A percentile compares a stretch with the other conserved stretches of the same genome.
Conservation (phyloP, 37 sponge, comb jelly and placozoan genomes). For the Hormiphora californensis region DNA sequence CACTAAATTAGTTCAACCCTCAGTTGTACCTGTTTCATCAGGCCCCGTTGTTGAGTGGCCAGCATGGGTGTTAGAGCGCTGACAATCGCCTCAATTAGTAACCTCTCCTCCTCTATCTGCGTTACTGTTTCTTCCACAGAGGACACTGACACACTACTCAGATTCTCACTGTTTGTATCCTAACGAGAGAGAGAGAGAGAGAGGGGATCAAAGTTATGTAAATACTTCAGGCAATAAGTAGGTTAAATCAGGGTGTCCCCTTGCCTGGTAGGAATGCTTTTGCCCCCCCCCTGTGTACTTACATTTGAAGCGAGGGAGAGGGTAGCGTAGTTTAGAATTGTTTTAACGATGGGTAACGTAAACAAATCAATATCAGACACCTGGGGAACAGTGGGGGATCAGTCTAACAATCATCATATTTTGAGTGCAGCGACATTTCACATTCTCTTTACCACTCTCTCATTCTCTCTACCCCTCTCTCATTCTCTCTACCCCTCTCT, state of each 20-base stretch:
- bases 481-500: too few relatives aligned
- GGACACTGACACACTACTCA: constrained; percentile 6
- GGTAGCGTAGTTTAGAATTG: constrained; percentile 21
- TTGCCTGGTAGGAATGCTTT: too few relatives aligned
- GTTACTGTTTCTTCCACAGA: constrained; percentile 51
- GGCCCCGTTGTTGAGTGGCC: constrained; percentile 24
- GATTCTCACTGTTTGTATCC: neutral
- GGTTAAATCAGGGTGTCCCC: too few relatives aligned
- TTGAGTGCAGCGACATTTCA: too few relatives aligned
- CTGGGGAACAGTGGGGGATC: neutral
- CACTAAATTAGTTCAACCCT: too few relatives aligned
- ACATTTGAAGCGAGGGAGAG: neutral
- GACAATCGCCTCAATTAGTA: constrained; percentile 24
- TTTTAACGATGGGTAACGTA: constrained; percentile 12
- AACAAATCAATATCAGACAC: constrained; percentile 32
- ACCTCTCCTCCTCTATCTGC: constrained; percentile 46
- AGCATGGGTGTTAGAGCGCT: constrained; percentile 53
- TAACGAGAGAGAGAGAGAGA: too few relatives aligned
- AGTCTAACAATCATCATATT: too few relatives aligned
- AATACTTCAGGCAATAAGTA: too few relatives aligned
- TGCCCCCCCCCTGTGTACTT: too few relatives aligned
- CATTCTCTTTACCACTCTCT: neutral
- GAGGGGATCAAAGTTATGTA: too few relatives aligned
- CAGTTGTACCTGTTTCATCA: constrained; percentile 34
- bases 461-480: too few relatives aligned